Conservation (phyloP, 1,140 invertebrate species). For the Pogonomyrmex californicus region DNA sequence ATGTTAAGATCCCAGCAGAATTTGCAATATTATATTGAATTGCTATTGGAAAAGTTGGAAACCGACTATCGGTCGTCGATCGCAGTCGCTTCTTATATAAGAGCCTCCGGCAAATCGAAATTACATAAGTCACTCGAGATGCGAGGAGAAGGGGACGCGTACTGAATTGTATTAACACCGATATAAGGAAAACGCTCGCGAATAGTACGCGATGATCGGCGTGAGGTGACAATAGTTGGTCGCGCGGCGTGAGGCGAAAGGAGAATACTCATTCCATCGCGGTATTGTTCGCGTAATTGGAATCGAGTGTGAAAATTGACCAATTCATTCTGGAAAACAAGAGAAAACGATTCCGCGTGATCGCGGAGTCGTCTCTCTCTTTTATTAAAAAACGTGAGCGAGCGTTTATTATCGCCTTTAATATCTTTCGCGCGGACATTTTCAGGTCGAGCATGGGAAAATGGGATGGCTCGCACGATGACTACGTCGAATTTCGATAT, state of each 20-base stretch:
- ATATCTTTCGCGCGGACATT: not conserved
- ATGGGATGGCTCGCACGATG: not conserved
- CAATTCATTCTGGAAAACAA: not conserved
- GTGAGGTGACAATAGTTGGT: slow-evolving; percentile 2
- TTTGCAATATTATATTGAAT: not conserved
- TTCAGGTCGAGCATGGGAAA: not conserved
- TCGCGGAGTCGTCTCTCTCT: not conserved
- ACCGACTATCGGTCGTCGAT: slow-evolving; percentile 50
- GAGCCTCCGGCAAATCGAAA: slow-evolving; percentile 20
- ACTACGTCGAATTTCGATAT: not conserved
- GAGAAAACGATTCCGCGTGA: not conserved
- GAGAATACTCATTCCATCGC: not conserved
- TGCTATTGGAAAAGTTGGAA: slow-evolving; percentile 7
- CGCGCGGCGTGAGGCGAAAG: not conserved
- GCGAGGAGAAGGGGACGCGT: not conserved
- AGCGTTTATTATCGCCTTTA: not conserved
- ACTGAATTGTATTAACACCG: slow-evolving; percentile 32
- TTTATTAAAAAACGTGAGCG: not conserved
- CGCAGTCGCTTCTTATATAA: slow-evolving; percentile 48
- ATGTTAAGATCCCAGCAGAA: not conserved
- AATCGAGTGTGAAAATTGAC: not conserved
- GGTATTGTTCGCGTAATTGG: not conserved
- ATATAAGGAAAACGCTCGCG: slow-evolving; percentile 37
- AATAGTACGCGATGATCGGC: slow-evolving; percentile 19
- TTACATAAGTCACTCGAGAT: slow-evolving; percentile 40